Conservation (phyloP, 2,888 invertebrate genomes). For the Eulithis testata region DNA sequence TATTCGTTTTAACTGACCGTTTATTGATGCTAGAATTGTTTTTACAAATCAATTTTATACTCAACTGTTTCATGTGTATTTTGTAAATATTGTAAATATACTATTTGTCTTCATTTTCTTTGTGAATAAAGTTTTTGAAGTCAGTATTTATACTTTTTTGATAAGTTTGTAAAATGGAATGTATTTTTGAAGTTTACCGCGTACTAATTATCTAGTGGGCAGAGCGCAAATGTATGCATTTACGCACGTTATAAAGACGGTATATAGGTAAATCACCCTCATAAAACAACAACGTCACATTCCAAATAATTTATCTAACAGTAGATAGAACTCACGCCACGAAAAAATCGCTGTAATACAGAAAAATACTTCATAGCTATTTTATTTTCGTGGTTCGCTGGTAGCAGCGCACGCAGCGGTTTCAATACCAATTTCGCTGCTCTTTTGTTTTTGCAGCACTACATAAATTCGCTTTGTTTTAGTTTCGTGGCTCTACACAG, state of each 20-base stretch:
- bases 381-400: too few relatives aligned
- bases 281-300: constrained; percentile 5
- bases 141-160: too few relatives aligned
- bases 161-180: not conserved
- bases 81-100: too few relatives aligned
- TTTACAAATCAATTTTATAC: not conserved
- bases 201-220: constrained; percentile 10
- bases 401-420: too few relatives aligned
- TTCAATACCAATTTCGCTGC: not conserved
- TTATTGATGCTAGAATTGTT: not conserved
- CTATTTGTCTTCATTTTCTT: too few relatives aligned
- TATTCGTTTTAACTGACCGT: constrained; percentile 6
- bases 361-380: too few relatives aligned
- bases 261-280: constrained; percentile 3
- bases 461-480: not conserved
- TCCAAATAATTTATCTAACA: constrained; percentile 6
- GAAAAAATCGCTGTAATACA: not conserved
- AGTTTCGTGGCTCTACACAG: constrained; percentile 11
- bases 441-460: not conserved
- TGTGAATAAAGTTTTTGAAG: too few relatives aligned
- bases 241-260: constrained; percentile 5
- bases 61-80: too few relatives aligned
- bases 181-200: not conserved
- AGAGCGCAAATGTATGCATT: not conserved
- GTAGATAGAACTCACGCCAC: not conserved